These are phyloP conservation scores for Oligia strigilis DNA, from an alignment of 2,888 invertebrate genomes.

Conservation along the genomic window DNA sequence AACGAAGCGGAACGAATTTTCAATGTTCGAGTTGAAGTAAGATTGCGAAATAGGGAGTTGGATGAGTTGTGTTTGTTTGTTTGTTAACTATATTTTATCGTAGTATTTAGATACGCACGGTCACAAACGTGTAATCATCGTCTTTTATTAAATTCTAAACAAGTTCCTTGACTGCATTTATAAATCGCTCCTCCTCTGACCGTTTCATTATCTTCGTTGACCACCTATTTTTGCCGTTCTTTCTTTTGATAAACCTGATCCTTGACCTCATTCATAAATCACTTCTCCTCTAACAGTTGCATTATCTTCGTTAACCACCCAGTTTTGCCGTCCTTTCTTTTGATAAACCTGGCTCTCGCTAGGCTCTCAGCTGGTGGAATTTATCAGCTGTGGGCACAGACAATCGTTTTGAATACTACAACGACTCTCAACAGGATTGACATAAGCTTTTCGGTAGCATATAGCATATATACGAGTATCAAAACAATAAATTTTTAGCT, in stretches of 20 bases:
- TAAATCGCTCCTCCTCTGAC: background rate
- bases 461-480: background rate
- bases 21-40: slow-evolving; percentile 44
- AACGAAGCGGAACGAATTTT: slow-evolving; percentile 65
- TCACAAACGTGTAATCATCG: background rate
- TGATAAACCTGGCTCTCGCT: no score
- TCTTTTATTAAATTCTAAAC: background rate
- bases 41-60: slow-evolving; percentile 54
- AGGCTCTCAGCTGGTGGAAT: background rate
- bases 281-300: no score
- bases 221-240: background rate
- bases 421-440: background rate
- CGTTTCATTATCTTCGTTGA: background rate
- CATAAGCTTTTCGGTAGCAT: background rate
- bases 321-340: background rate
- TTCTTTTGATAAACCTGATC: background rate
- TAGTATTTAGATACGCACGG: background rate
- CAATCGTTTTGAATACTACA: background rate
- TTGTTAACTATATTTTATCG: background rate
- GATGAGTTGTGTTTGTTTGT: slow-evolving; percentile 5
- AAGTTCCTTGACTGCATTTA: background rate
- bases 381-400: background rate
- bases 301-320: background rate
- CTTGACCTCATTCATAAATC: background rate
- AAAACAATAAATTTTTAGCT: background rate